Evolutionary conservation across 2,113 vertebrate species (phyloP).

Genomic region (Rousettus leschenaultii): DNA sequence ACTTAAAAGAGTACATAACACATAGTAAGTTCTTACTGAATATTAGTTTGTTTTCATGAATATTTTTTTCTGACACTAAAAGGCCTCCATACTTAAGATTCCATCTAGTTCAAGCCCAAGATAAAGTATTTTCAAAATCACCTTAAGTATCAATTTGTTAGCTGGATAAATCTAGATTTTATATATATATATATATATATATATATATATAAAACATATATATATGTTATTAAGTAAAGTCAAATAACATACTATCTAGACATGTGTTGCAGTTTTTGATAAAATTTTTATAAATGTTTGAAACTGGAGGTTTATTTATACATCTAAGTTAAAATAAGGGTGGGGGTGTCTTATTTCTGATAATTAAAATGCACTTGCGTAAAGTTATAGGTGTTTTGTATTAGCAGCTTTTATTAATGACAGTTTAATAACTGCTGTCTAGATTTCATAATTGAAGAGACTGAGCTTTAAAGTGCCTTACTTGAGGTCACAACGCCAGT

Average conservation of each 20-base stretch:
- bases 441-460: background rate
- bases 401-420: background rate
- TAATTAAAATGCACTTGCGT: background rate
- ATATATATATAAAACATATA: too few species aligned
- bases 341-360: background rate
- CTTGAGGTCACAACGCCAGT: background rate
- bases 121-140: background rate
- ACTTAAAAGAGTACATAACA: background rate
- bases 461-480: background rate
- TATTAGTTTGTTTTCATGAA: background rate
- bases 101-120: background rate
- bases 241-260: background rate
- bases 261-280: background rate
- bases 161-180: background rate
- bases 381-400: background rate
- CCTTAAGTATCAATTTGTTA: background rate
- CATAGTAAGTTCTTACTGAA: background rate
- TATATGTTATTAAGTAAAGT: background rate
- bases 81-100: background rate
- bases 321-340: background rate
- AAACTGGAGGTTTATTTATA: background rate
- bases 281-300: background rate
- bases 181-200: too few species aligned
- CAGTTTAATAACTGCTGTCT: background rate
- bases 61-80: background rate